Base-by-base conservation (phyloP, 2,113 vertebrate genomes). In the Salvator merianae region DNA sequence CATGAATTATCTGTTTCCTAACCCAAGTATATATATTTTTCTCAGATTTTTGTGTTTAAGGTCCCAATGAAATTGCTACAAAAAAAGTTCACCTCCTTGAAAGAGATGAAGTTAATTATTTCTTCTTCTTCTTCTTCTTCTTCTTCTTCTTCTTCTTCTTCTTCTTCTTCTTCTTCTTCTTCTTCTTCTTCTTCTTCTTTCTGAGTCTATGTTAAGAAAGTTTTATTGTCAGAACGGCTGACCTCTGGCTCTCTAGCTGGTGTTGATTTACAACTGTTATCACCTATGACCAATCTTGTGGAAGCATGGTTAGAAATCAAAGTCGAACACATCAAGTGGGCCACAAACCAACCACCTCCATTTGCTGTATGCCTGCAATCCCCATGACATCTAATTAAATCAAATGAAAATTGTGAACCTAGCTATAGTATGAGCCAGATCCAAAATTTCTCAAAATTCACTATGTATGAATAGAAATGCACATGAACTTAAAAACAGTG, bases 1-100 rank as follows among this genome's bases (percentile, higher is more conserved):
- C 90, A 38, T 90, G 93, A 96, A 94, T 95, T 94, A 95, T 90
- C 87, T 92, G 84, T 90, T 94, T 88, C 86, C 77, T 91, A 92
- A 81, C 53, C 63, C 69, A 92, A 94, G 82, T 84, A 47, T 81
- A 50, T 87, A 83, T 88, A n/a, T 93, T 91, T 92, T 79, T 80
- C 81, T 85, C 53, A 71, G 88, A 79, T 50, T 90, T 94, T 91
- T 91, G 88, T 88, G 92, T 79, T 84, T 90, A 91, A 92, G 65
- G 53, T 85, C 77, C 50, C 85, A 87, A 93, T 78, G 26, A 68
- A 92, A 85, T 32, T 83, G 76, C 7, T 83, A 22, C n/a, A 91
- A 5, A 5, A 24, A 5, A 87, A 84, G 59, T 72, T 86, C 7
- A 88, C 14, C 88, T 12, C 7, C 77, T 78, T 32, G 36, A 85